Evolutionary conservation across 1,140 invertebrate genomes (phyloP).

Genomic region (Oryctes rhinoceros): DNA sequence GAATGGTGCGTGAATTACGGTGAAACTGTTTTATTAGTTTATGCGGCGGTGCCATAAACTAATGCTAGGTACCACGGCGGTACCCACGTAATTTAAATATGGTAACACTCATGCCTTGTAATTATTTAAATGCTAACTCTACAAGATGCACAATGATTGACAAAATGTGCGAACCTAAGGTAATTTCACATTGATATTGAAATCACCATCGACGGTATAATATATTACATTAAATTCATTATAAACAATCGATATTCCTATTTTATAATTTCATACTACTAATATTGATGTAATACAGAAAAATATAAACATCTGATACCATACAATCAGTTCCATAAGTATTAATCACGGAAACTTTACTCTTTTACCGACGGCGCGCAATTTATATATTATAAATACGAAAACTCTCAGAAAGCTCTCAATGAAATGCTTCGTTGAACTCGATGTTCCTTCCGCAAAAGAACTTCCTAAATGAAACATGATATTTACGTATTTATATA

Average conservation of each 20-base stretch:
- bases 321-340: no score
- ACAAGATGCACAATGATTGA: conserved; percentile 66
- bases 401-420: not conserved
- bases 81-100: conserved; percentile 56
- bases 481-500: no score
- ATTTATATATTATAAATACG: not conserved
- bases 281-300: no score
- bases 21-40: conserved; percentile 26
- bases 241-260: no score
- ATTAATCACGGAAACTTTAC: not conserved
- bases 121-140: conserved; percentile 62
- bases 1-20: not conserved
- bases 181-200: conserved; percentile 52
- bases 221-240: no score
- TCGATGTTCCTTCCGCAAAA: no score
- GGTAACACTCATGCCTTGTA: conserved; percentile 68
- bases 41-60: conserved; percentile 30
- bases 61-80: conserved; percentile 8
- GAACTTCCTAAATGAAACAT: no score
- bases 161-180: conserved; percentile 68
- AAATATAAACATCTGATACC: no score
- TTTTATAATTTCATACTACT: no score
- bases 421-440: no score
- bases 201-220: conserved; percentile 44
- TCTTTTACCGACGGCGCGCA: not conserved